Base-by-base conservation (phyloP, 2,113 vertebrate genomes). In the Anoplopoma fimbria region DNA sequence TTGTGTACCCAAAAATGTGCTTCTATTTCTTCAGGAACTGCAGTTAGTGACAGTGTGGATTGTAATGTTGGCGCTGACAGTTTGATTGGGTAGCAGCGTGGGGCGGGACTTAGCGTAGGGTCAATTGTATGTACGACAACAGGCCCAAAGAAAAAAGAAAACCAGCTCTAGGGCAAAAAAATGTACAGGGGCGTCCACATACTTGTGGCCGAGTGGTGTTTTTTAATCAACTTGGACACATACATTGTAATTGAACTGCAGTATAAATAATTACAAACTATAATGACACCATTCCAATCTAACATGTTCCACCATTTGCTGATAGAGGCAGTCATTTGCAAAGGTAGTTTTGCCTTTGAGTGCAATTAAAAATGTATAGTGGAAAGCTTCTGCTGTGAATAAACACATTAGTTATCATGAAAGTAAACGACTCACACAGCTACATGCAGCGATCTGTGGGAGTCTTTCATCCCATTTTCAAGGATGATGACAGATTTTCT, bases 311-410 rank as follows among this genome's bases (percentile, higher is more conserved):
- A 36, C 45, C 38, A 51, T 86, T 77, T 87, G 69, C 68, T 74
- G 49, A 85, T 82, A 73, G 31, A 72, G 42, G 15, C 10, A 10
- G n/a, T 55, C 79, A 81, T 87, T 89, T 87, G 63, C 49, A 79
- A 73, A 47, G 79, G 25, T 88, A 69, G 62, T 82, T 85, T 73
- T 83, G 68, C 79, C 64, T 89, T 85, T 49, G 65, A 87, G 88
- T 64, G 65, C 51, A 91, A 90, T 92, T 88, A 80, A 86, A 92
- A 83, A 89, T 85, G 49, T 75, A 76, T 55, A 31, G 79, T 61
- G 69, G 10, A 77, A 87, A 4, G 23, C 51, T 34, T 53, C 36
- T 42, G 51, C 68, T 69, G 65, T 74, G 42, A 79, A 73, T 63
- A n/a, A 68, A 45, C 69, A 63, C 81, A 89, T 77, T 77, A 85